Conservation (phyloP, 2,797 vertebrate genomes). For the Periparus ater region DNA sequence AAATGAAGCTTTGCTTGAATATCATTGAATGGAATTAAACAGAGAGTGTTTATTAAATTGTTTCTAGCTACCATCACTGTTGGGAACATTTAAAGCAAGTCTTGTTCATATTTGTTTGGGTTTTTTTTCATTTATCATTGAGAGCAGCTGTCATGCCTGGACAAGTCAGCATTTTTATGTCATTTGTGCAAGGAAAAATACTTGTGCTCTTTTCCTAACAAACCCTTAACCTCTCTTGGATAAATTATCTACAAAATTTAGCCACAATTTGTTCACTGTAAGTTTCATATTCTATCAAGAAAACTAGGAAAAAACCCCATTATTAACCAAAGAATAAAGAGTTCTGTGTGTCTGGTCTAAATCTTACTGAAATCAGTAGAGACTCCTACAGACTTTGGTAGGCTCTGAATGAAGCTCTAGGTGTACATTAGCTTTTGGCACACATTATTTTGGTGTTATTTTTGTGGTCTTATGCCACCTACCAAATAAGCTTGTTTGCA, state of each 20-base stretch:
- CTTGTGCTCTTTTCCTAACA: not conserved
- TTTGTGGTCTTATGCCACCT: not conserved
- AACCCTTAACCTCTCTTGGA: not conserved
- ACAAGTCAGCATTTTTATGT: not conserved
- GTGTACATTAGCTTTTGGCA: not conserved
- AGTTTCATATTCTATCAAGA: not conserved
- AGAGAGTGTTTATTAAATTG: conserved; percentile 12
- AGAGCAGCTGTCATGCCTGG: not conserved
- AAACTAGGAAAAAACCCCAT: not conserved
- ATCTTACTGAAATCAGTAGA: not conserved
- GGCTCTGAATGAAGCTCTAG: not conserved
- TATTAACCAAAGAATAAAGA: not conserved
- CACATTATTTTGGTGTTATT: not conserved
- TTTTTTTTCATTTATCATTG: not conserved
- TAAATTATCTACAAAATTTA: not conserved
- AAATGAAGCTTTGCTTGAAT: not conserved
- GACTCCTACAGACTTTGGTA: not conserved
- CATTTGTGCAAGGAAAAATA: not conserved
- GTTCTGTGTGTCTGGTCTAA: not conserved
- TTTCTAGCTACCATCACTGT: not conserved
- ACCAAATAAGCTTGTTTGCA: not conserved
- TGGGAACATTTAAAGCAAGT: not conserved
- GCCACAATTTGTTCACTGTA: not conserved
- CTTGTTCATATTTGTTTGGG: not conserved
- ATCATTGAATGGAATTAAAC: conserved; percentile 6